Evolutionary conservation across 2,888 invertebrate genomes (phyloP).

Genomic region (Parapristionchus giblindavisi): DNA sequence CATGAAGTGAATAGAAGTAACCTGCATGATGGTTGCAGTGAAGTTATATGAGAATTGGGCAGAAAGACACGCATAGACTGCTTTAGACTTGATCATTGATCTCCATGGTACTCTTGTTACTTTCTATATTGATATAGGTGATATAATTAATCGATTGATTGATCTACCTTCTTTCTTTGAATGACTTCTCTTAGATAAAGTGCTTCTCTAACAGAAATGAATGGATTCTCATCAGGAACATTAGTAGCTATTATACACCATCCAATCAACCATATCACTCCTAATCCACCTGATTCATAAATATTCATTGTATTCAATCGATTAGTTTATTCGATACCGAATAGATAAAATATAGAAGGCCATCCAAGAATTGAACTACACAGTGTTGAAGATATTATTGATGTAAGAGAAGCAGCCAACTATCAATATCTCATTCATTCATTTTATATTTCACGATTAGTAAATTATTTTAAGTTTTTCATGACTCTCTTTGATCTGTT

Average conservation of each 20-base stretch:
- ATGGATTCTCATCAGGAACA: conserved; percentile 17
- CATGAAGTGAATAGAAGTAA: too few relatives aligned
- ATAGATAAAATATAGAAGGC: conserved; percentile 37
- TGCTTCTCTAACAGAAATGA: conserved; percentile 21
- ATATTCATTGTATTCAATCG: neutral
- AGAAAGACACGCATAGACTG: conserved; percentile 11
- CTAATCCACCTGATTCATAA: neutral
- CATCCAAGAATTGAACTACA: conserved; percentile 32
- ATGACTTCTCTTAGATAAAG: conserved; percentile 24
- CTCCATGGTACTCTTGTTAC: conserved; percentile 15
- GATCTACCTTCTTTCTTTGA: conserved; percentile 29
- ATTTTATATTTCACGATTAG: too few relatives aligned
- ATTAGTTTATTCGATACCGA: neutral
- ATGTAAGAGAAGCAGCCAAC: conserved; percentile 35
- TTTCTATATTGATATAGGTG: conserved; percentile 13
- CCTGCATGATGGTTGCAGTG: conserved; percentile 33
- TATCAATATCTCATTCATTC: too few relatives aligned
- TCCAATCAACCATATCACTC: conserved; percentile 3
- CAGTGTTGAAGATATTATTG: conserved; percentile 19
- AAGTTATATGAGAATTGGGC: conserved; percentile 31
- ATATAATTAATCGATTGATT: neutral
- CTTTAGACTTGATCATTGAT: conserved; percentile 10
- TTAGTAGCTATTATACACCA: conserved; percentile 31
- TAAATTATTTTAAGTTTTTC: too few relatives aligned
- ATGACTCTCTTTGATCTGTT: too few relatives aligned